Evolutionary conservation across 2,797 vertebrate species (phyloP).

Genomic region (Acanthurus leucopareius): DNA sequence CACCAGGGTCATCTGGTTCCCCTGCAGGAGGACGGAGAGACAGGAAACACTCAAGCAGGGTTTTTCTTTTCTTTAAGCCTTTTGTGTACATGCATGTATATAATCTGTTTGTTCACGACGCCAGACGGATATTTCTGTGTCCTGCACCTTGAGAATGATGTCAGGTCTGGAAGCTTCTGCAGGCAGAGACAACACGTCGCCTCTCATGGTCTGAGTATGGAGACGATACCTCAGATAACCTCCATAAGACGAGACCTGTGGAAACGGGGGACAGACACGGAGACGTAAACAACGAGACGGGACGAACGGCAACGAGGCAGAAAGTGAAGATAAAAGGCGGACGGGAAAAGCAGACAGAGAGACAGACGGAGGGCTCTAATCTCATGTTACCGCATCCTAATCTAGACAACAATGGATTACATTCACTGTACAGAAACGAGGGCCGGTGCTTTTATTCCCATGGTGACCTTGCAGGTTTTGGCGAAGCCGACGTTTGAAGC

Average conservation of each 20-base stretch:
- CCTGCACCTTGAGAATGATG: constrained; percentile 91
- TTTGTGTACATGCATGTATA: no score
- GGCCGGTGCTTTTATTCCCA: not conserved
- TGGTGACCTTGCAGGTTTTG: constrained; percentile 6
- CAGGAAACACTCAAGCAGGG: not conserved
- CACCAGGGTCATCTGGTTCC: constrained; percentile 96
- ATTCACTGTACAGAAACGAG: constrained; percentile 23
- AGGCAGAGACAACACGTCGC: constrained; percentile 89
- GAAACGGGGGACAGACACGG: fast-evolving
- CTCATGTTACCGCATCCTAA: not conserved
- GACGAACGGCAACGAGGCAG: not conserved
- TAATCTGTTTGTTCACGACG: no score
- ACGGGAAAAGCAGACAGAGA: not conserved
- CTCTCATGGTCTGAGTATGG: constrained; percentile 90
- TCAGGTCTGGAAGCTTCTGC: constrained; percentile 90
- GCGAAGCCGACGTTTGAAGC: constrained; percentile 17
- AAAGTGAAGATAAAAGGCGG: not conserved
- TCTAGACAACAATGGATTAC: constrained; percentile 32
- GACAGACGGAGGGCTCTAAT: not conserved
- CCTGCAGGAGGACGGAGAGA: constrained; percentile 86
- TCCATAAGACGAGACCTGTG: constrained; percentile 94
- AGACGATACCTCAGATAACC: constrained; percentile 91
- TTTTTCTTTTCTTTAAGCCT: not conserved
- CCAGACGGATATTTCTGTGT: not conserved
- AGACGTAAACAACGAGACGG: no score